Evolutionary conservation across 2,113 vertebrate genomes (phyloP), one percentile per base, ranked within the genome.

Genomic region (Muntiacus reevesi): DNA sequence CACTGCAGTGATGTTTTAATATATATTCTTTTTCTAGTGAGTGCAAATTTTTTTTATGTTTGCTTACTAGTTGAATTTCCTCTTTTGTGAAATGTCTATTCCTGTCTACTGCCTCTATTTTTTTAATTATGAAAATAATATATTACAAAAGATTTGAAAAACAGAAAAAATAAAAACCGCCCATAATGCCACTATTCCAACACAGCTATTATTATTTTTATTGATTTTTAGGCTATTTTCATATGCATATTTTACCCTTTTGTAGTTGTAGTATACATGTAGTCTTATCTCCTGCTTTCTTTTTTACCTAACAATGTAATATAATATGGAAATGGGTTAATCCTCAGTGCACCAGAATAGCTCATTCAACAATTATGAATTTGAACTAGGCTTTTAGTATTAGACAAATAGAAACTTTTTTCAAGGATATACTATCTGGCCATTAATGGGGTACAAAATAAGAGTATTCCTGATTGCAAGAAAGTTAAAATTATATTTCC

Each of bases 401-500:
- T 88, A 87, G 28, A 45, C 87, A 96, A 91, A 90, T 57, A 83
- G 87, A 87, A 87, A 87, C 87, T 50, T 88, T 93, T 43, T 76
- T 67, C 36, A 91, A 94, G 28, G 30, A 74, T 55, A 91, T 89
- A 47, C 54, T 89, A 86, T 43, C 74, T 96, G 67, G 82, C 50
- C 95, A 84, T 83, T 87, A 91, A 54, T 83, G 43, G 81, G 13
- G 59, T 87, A 93, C 33, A 83, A 84, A 95, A 87, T 78, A 78
- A 76, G 78, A 91, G 28, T 71, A 92, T 57, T 19, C 1, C 17
- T 40, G 55, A 28, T 89, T 97, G 54, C 62, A 89, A 86, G 55
- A 64, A 94, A 94, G 15, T 86, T 94, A 92, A 97, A 96, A 92
- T 94, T 89, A 21, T 82, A 54, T 87, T 89, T 95, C 43, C 11